These are phyloP conservation scores for Galerucella pusilla DNA, from an alignment of 2,888 invertebrate species.

Conservation along the genomic window DNA sequence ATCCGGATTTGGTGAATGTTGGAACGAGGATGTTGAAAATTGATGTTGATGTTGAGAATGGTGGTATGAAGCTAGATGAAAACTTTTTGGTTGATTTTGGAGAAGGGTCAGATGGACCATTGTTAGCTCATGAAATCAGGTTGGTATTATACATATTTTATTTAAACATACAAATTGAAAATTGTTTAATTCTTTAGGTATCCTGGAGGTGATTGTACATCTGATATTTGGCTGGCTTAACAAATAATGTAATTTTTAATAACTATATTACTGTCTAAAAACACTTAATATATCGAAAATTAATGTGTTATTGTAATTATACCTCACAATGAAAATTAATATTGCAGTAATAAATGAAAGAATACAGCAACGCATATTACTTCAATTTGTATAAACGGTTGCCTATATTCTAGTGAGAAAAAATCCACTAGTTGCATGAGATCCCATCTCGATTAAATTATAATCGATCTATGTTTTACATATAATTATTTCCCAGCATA, in stretches of 20 bases:
- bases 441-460: background rate
- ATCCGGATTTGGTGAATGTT: slow-evolving; percentile 82
- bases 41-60: slow-evolving; percentile 85
- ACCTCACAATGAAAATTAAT: background rate
- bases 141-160: slow-evolving; percentile 52
- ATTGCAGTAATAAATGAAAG: background rate
- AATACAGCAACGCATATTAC: slow-evolving; percentile 7
- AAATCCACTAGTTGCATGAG: background rate
- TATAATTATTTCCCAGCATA: background rate
- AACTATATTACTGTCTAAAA: too few relatives aligned
- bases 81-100: slow-evolving; percentile 94
- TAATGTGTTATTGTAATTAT: too few relatives aligned
- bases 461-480: background rate
- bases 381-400: background rate
- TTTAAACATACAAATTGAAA: background rate
- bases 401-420: background rate
- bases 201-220: slow-evolving; percentile 97
- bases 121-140: slow-evolving; percentile 95
- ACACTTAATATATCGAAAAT: too few relatives aligned
- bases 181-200: slow-evolving; percentile 69
- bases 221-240: slow-evolving; percentile 88
- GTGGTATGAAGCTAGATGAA: slow-evolving; percentile 87
- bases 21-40: slow-evolving; percentile 83
- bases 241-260: background rate
- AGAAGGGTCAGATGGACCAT: slow-evolving; percentile 86